Base-by-base conservation (phyloP, 35 echinoderm and acorn worm genomes). In the Ophiothrix spiculata region DNA sequence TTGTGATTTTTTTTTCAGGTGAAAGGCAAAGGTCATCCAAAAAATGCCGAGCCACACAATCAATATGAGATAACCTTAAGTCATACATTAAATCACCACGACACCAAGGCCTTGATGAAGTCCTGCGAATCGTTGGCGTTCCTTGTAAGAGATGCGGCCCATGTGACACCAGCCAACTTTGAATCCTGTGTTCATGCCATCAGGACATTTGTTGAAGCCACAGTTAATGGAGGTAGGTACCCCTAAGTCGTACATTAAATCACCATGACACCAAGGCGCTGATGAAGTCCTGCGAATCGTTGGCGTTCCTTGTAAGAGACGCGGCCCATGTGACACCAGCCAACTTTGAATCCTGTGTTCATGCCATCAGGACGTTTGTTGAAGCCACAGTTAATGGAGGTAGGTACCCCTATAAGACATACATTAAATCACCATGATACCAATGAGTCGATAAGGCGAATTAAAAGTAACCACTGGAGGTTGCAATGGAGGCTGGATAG, bases 361-460 rank as follows among this genome's bases (percentile, higher is more conserved):
- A 98, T 64, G 92, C 92, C 75, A 98, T 98, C 63, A 91, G 95
- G 81, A 93, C 85, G 15, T 98, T 98, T 91, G 95, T 98, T 25
- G 95, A 98, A 46, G 95, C 95, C 13, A 98, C 91, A 3, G 91
- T 98, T 0, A 98, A 98, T 91, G 95, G 95, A 85, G 95, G 95
- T 91, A 86, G 75, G 87, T 56, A 33, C n/a, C n/a, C n/a, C n/a
- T n/a, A n/a, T n/a, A n/a, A n/a, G n/a, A n/a, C n/a, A n/a, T n/a
- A n/a, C n/a, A n/a, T n/a, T n/a, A n/a, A n/a, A n/a, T n/a, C n/a
- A n/a, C n/a, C n/a, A n/a, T n/a, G n/a, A n/a, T n/a, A n/a, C n/a
- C n/a, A n/a, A n/a, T n/a, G n/a, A n/a, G n/a, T n/a, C n/a, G n/a
- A n/a, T n/a, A n/a, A n/a, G n/a, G n/a, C n/a, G n/a, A n/a, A n/a